Base-by-base conservation (phyloP, 2,797 vertebrate species). In the Lepilemur ruficaudatus region DNA sequence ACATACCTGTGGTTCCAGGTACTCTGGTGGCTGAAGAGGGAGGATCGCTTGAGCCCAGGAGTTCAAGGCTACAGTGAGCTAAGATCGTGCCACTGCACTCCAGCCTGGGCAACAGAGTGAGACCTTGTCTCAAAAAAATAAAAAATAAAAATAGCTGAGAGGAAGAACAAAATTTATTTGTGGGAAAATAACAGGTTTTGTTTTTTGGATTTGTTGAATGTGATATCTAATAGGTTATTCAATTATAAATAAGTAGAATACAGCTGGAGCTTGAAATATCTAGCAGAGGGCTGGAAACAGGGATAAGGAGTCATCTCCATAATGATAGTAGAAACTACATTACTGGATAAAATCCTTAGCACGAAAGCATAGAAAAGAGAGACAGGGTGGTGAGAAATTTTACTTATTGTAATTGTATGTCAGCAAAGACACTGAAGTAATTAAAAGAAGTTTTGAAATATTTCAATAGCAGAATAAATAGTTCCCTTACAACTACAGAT, bases 401-500 rank as follows among this genome's bases (percentile, higher is more conserved):
- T 75, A 75, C 4, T 30, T 86, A 35, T 18, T 83, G 1, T 65
- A 90, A 63, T 59, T 73, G 28, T 93, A 67, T 79, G 30, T 59
- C 55, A 90, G 35, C 23, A 93, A 91, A 67, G 14, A 78, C 91
- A 67, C 22, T 94, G 61, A 95, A 69, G 65, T 72, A 95, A 79
- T 95, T 82, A 83, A 82, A 72, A 87, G 59, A 22, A n/a, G 0
- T 25, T 93, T 89, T 61, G 55, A 92, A 93, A 93, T 63, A n/a
- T 5, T 55, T 69, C 46, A 75, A 43, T 14, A 95, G 22, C 43
- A 96, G 93, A 96, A 93, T 83, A 95, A 80, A 80, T 91, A 97
- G 92, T 97, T 97, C 76, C 48, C 73, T 96, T 85, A 97, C 55
- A 84, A 78, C 69, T 95, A 92, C 76, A 93, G 76, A 43, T 94